A percentile compares a stretch with the other conserved stretches of the same genome.
phyloP scores from a whole-genome alignment of 2,888 invertebrate genomes.

The Drosophila rubida region DNA sequence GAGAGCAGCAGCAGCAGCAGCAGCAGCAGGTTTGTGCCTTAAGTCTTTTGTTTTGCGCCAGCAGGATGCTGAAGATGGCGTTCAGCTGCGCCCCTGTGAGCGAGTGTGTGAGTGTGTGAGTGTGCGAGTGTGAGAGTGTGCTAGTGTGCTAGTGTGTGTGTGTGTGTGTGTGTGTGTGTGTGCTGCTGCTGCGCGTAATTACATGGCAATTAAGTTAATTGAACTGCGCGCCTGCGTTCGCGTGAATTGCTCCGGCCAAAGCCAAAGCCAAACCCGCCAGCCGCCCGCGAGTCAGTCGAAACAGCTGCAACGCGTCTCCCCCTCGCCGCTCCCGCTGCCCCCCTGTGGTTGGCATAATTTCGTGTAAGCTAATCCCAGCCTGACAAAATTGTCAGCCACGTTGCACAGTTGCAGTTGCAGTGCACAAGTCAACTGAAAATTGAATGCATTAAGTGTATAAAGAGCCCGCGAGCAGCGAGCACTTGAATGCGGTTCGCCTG shows the following conservation, averaged over 20 bases:
- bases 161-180: conserved; percentile 30
- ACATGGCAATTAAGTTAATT: conserved; percentile 85
- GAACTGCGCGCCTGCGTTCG: conserved; percentile 79
- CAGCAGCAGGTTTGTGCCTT: conserved; percentile 75
- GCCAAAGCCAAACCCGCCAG: conserved; percentile 37
- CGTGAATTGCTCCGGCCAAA: conserved; percentile 64
- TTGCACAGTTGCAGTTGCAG: conserved; percentile 15
- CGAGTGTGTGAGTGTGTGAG: conserved; percentile 11
- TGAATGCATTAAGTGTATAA: conserved; percentile 35
- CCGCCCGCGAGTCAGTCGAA: background rate
- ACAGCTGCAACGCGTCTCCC: conserved; percentile 39
- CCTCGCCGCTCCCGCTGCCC: background rate
- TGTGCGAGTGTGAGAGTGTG: conserved; percentile 24
- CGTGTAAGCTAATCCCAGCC: conserved; percentile 36
- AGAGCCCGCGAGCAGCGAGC: conserved; percentile 19
- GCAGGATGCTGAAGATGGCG: conserved; percentile 67
- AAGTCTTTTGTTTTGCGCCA: conserved; percentile 78
- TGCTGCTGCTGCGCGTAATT: conserved; percentile 73
- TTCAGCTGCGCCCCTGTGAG: conserved; percentile 37
- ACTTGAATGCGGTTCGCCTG: conserved; percentile 2
- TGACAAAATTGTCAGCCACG: conserved; percentile 44
- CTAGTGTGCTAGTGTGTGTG: conserved; percentile 23
- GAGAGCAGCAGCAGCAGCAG: conserved; percentile 15
- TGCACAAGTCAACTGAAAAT: conserved; percentile 21
- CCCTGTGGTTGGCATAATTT: conserved; percentile 38